Base-by-base conservation (phyloP, 2,113 vertebrate species). In the Ornithorhynchus anatinus region DNA sequence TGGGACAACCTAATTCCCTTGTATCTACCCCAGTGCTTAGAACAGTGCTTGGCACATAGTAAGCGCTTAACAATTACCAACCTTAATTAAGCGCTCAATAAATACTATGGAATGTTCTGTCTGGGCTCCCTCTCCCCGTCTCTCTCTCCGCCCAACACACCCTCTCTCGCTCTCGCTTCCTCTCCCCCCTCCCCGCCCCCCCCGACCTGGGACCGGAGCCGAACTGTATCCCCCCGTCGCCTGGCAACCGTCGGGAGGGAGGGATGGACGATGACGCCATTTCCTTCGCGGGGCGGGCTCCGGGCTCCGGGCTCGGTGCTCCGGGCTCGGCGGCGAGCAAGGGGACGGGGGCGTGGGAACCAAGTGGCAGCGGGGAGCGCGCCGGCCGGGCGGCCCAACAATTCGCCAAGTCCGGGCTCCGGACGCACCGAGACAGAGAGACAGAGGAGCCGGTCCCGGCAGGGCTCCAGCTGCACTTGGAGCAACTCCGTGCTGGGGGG, bases 251-350 rank as follows among this genome's bases (percentile, higher is more conserved):
- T 32, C 61, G 45, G 86, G 64, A 71, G 61, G 8, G 62, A 74
- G n/a, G n/a, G n/a, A n/a, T n/a, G n/a, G 42, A 62, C 80, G 36
- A 58, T n/a, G n/a, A 84, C 92, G 92, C 92, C 92, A 93, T 80
- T 93, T 93, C 92, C 92, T 89, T 88, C 74, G 75, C 78, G 79
- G 84, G 60, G 53, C 72, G 66, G 22, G 59, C 14, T 37, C n/a
- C 37, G 17, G 66, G 71, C 10, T 51, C 66, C 6, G 61, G 72
- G 38, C 31, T 67, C 73, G 32, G 43, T 40, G 50, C 32, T 32
- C 7, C 48, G 42, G 12, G 1, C 22, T 22, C 57, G 74, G 67
- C 53, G 72, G 8, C 60, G 86, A 69, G 80, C 1, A 1, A 37
- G 44, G 79, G 79, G 81, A 51, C 62, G 48, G 47, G 31, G 47